Evolutionary conservation across 2,113 vertebrate genomes (phyloP), one percentile per base, ranked within the genome.

Genomic region (Vimba vimba): DNA sequence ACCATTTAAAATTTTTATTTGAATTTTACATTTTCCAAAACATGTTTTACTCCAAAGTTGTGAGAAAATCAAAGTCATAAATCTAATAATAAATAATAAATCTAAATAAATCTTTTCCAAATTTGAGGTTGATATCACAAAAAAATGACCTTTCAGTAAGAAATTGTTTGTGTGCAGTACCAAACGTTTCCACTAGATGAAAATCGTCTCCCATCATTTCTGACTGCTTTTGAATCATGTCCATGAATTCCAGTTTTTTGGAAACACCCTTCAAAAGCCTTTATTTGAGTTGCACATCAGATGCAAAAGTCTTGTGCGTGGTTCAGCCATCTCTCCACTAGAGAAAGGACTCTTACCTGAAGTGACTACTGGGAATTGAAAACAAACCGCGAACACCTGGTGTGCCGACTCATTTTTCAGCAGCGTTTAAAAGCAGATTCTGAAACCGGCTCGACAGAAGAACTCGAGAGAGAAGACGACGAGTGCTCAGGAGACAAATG

Each of bases 401-500:
- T 74, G 82, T 82, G 74, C 71, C 71, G 11, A 64, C 60, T 89
- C 85, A 91, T 93, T 93, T 93, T 90, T 93, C 91, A 93, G 50
- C 33, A 57, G 25, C 82, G 86, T 86, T 91, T 91, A 88, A 92
- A 92, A 90, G 88, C 87, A 87, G 85, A 88, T 78, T 89, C 90
- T 91, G 91, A 92, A 94, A 93, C 93, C 85, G 86, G 87, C 84
- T 86, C 87, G 81, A 90, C 92, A 91, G 69, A 68, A 81, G 82
- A 89, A 88, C 89, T 91, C 87, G 84, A 87, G 89, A 89, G 89
- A 85, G 69, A 4, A 3, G 8, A 79, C 30, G 57, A 17, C 55
- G 12, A 73, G 82, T 78, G 71, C 64, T 82, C 88, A 90, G 87
- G 87, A 93, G 91, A 94, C 90, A 93, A 94, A 95, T 94, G 92